These are phyloP conservation scores for Aplidium turbinatum DNA, from an alignment of 23 tunicate genomes.

Conservation along the genomic window DNA sequence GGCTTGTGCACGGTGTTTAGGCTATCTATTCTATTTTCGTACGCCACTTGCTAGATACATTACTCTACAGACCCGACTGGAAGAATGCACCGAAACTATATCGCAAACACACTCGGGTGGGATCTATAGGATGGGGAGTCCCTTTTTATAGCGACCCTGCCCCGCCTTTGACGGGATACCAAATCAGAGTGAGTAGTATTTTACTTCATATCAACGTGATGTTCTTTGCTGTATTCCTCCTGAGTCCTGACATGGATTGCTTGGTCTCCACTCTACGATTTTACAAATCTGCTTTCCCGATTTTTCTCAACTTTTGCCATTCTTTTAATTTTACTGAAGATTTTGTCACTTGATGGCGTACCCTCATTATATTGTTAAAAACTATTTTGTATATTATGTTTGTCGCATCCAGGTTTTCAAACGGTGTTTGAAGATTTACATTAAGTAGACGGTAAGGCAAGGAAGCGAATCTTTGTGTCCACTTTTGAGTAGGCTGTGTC, in stretches of 20 bases:
- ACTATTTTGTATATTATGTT: too few species aligned
- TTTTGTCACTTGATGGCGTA: background rate
- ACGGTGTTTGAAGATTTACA: too few species aligned
- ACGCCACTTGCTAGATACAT: background rate
- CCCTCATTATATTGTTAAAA: too few species aligned
- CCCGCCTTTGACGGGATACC: constrained; percentile 41
- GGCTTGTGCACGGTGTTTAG: too few species aligned
- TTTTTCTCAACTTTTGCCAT: too few species aligned
- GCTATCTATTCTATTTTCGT: too few species aligned
- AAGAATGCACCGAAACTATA: constrained; percentile 49
- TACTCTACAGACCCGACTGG: constrained; percentile 47
- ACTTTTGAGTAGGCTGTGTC: too few species aligned
- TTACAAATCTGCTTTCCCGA: background rate
- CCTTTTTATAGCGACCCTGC: constrained; percentile 40
- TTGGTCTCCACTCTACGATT: background rate
- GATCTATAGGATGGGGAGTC: constrained; percentile 74
- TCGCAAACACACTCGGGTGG: constrained; percentile 63
- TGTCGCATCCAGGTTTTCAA: too few species aligned
- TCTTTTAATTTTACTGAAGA: too few species aligned
- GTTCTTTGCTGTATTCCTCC: background rate
- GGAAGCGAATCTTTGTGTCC: too few species aligned
- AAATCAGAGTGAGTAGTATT: constrained; percentile 35
- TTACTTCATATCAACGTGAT: background rate
- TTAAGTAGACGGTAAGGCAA: too few species aligned
- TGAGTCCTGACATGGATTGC: background rate